These are phyloP conservation scores for Tinamus major DNA, from an alignment of 2,797 vertebrate genomes.

Conservation along the genomic window DNA sequence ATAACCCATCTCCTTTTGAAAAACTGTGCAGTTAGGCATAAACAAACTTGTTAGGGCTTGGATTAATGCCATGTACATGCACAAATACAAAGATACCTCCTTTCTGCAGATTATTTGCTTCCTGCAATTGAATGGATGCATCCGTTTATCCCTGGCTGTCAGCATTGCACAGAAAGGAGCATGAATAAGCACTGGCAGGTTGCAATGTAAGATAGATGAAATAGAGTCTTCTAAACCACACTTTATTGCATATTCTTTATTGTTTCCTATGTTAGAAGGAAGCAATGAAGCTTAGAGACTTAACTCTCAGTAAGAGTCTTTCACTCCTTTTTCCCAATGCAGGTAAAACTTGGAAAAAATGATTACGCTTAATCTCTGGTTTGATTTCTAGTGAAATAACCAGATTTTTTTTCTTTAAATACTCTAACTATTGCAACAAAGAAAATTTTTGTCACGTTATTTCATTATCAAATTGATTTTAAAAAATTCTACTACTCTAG, in stretches of 20 bases:
- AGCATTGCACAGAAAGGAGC: not conserved
- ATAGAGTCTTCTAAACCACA: not conserved
- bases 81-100: constrained; percentile 29
- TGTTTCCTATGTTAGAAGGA: not conserved
- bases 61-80: constrained; percentile 15
- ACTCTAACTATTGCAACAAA: not conserved
- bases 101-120: constrained; percentile 32
- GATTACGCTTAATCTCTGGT: constrained; percentile 14
- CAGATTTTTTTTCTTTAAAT: not conserved
- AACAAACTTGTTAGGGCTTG: constrained; percentile 49
- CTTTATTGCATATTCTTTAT: not conserved
- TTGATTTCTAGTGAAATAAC: constrained; percentile 9
- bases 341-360: not conserved
- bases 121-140: constrained; percentile 11
- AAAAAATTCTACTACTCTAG: not conserved
- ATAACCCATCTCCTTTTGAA: constrained; percentile 53
- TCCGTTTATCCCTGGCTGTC: constrained; percentile 24
- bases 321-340: not conserved
- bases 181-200: not conserved
- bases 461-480: not conserved
- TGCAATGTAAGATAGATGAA: not conserved
- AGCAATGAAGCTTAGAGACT: constrained; percentile 5
- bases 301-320: not conserved
- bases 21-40: constrained; percentile 40
- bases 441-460: not conserved